Percentiles rank a stretch among this genome's conserved stretches.
Conservation (phyloP, 2,888 invertebrate genomes). For the Megalurothrips usitatus region DNA sequence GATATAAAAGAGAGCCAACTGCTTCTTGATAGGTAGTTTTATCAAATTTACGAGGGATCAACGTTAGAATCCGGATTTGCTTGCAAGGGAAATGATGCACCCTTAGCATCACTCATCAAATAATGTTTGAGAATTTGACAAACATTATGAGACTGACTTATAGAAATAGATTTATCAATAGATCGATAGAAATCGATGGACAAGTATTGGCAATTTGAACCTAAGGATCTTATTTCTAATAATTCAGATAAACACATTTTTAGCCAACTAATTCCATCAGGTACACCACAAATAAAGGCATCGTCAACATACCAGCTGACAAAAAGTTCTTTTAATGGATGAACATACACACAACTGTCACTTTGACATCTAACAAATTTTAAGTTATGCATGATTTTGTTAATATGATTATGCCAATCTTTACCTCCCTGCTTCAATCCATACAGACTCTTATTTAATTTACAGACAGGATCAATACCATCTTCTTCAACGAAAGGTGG, state of each 20-base stretch:
- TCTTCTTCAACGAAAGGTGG: conserved; percentile 5
- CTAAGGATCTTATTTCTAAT: background rate
- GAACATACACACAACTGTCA: conserved; percentile 3
- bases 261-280: background rate
- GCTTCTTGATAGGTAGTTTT: conserved; percentile 26
- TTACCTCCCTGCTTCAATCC: conserved; percentile 11
- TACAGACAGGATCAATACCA: conserved; percentile 25
- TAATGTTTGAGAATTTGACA: too few species aligned
- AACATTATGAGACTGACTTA: background rate
- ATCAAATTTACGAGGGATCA: too few species aligned
- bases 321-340: background rate
- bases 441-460: conserved; percentile 27
- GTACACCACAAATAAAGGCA: background rate
- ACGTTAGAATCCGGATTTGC: too few species aligned
- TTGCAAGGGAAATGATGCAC: too few species aligned
- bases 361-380: background rate
- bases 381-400: background rate
- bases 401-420: conserved; percentile 16
- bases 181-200: background rate
- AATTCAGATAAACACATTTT: background rate
- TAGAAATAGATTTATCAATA: background rate
- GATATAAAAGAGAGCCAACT: conserved; percentile 28
- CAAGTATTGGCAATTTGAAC: background rate
- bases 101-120: background rate
- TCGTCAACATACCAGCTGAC: background rate